A percentile compares a stretch with the other conserved stretches of the same genome.
phyloP scores from a whole-genome alignment of 1,140 invertebrate genomes.

The honey bee (Apis mellifera) region DNA sequence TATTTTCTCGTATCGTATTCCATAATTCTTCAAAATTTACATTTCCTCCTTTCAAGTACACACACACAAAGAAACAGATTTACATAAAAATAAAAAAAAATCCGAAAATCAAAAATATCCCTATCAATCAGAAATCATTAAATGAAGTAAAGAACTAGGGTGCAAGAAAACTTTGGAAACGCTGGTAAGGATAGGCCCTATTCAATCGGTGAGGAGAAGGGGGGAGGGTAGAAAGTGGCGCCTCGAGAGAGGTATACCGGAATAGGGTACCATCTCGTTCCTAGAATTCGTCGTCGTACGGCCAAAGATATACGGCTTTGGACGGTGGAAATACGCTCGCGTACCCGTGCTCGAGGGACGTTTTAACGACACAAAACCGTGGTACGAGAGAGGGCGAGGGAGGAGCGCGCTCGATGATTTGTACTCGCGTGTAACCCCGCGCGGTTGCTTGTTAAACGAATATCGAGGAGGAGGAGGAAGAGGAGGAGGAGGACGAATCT shows the following conservation, averaged over 20 bases:
- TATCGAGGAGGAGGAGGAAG: too few species aligned
- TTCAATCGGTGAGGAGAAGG: too few species aligned
- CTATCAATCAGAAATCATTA: too few species aligned
- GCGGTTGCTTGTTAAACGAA: conserved; percentile 29
- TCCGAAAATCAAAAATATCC: too few species aligned
- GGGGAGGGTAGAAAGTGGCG: background rate
- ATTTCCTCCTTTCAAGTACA: too few species aligned
- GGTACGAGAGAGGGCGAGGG: conserved; percentile 14
- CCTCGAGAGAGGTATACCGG: background rate
- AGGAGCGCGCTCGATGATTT: conserved; percentile 21
- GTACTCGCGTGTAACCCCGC: background rate
- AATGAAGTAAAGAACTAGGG: background rate
- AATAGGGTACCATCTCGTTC: conserved; percentile 4
- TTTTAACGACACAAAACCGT: background rate
- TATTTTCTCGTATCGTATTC: too few species aligned
- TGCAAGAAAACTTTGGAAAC: background rate
- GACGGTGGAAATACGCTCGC: background rate
- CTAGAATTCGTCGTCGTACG: background rate
- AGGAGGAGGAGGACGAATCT: conserved; percentile 2
- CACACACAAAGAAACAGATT: too few species aligned
- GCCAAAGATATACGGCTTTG: background rate
- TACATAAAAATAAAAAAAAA: too few species aligned
- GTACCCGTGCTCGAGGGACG: background rate
- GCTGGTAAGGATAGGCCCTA: too few species aligned
- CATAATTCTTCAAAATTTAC: too few species aligned